phyloP scores from a whole-genome alignment of 2,113 vertebrate species.

The Passer domesticus region DNA sequence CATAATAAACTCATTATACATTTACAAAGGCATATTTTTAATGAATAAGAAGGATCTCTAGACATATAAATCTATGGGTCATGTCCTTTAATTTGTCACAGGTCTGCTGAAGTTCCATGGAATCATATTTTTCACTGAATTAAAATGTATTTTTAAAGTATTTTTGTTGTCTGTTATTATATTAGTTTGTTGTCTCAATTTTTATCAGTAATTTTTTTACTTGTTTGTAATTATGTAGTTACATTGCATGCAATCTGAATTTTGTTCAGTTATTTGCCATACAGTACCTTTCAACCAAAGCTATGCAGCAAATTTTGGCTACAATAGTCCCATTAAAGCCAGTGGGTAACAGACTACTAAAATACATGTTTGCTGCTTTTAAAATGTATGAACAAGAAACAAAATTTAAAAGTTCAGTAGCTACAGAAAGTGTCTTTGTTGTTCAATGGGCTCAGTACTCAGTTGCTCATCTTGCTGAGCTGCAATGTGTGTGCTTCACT shows the following conservation, averaged over 20 bases:
- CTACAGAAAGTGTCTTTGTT: neutral
- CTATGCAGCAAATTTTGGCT: neutral
- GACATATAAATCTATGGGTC: neutral
- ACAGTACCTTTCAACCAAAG: neutral
- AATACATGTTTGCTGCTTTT: neutral
- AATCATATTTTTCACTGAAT: neutral
- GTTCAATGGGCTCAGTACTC: neutral
- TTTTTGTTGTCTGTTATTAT: neutral
- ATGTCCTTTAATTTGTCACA: neutral
- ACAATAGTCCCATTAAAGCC: neutral
- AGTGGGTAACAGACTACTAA: neutral
- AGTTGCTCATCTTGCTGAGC: neutral
- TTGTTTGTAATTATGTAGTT: neutral
- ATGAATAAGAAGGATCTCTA: neutral
- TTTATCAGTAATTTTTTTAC: neutral
- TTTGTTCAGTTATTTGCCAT: neutral
- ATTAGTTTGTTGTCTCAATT: neutral
- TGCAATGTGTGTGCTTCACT: neutral
- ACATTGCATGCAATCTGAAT: neutral
- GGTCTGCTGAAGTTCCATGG: neutral
- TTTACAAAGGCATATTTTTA: neutral
- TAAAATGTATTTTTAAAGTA: neutral
- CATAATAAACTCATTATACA: neutral
- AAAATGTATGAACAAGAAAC: neutral
- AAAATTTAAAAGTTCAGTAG: neutral